Evolutionary conservation across 1,140 invertebrate genomes (phyloP).

Genomic region (Callitettix versicolor): DNA sequence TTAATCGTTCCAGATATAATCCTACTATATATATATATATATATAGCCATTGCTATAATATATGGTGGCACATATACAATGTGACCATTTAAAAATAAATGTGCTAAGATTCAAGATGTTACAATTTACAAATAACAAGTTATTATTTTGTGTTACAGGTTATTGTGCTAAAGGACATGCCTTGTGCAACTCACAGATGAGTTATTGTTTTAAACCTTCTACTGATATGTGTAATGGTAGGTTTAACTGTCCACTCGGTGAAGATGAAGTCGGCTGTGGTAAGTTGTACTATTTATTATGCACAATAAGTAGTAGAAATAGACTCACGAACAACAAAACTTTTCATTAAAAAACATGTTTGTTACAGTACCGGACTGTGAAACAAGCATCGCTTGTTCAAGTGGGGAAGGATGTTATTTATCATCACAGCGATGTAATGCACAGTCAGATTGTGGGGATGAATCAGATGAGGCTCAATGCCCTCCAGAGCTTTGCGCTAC

Average conservation of each 20-base stretch:
- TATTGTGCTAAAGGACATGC: slow-evolving; percentile 16
- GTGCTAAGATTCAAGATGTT: too few relatives aligned
- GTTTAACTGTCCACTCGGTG: slow-evolving; percentile 19
- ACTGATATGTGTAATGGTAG: slow-evolving; percentile 19
- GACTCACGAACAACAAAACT: too few relatives aligned
- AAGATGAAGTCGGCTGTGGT: slow-evolving; percentile 25
- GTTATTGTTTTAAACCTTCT: slow-evolving; percentile 14
- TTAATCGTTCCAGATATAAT: too few relatives aligned
- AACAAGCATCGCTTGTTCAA: slow-evolving; percentile 14
- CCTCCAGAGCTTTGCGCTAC: slow-evolving; percentile 6
- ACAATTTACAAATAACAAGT: too few relatives aligned
- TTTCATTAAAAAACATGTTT: not conserved
- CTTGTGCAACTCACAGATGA: slow-evolving; percentile 4
- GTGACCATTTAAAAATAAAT: too few relatives aligned
- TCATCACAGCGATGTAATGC: slow-evolving; percentile 13
- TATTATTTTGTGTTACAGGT: slow-evolving; percentile 6
- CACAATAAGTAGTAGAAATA: too few relatives aligned
- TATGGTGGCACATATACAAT: too few relatives aligned
- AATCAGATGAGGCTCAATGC: slow-evolving; percentile 20
- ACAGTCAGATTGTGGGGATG: slow-evolving; percentile 15
- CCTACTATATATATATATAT: too few relatives aligned
- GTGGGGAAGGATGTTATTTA: slow-evolving; percentile 19
- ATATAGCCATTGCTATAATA: too few relatives aligned
- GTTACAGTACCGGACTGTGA: slow-evolving; percentile 12
- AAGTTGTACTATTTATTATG: slow-evolving; percentile 8